Percentiles rank a stretch among this genome's conserved stretches.
Evolutionary conservation across 2,113 vertebrate species (phyloP).

Genomic region (Mola mola): DNA sequence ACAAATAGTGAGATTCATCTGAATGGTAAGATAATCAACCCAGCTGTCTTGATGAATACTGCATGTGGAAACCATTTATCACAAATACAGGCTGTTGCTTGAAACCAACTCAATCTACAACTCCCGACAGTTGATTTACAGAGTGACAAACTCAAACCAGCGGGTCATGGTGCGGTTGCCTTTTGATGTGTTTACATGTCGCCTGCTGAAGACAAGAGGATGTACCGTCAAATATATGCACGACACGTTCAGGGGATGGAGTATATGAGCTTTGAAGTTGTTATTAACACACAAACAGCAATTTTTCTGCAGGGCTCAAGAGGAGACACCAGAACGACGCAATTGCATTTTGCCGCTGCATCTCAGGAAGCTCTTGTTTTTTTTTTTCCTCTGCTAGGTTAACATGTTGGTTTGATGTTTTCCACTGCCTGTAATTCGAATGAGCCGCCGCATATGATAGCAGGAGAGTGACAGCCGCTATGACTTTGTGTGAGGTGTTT

Average conservation of each 20-base stretch:
- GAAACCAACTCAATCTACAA: slow-evolving; percentile 49
- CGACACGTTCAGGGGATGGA: slow-evolving; percentile 44
- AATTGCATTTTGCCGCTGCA: slow-evolving; percentile 14
- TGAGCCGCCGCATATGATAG: slow-evolving; percentile 43
- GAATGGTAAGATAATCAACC: slow-evolving; percentile 10
- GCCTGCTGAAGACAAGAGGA: slow-evolving; percentile 50
- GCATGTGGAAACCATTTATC: slow-evolving; percentile 39
- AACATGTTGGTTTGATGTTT: slow-evolving; percentile 61
- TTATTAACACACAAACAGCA: slow-evolving; percentile 70
- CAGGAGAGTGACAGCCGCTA: slow-evolving; percentile 9
- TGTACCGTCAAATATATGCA: slow-evolving; percentile 60
- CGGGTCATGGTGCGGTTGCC: slow-evolving; percentile 30
- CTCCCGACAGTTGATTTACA: slow-evolving; percentile 19
- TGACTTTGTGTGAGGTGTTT: slow-evolving; percentile 31
- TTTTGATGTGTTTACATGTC: slow-evolving; percentile 54
- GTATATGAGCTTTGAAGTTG: slow-evolving; percentile 64
- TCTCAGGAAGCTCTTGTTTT: slow-evolving; percentile 30
- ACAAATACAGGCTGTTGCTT: background rate
- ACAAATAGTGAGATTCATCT: slow-evolving; percentile 35
- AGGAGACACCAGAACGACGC: slow-evolving; percentile 57
- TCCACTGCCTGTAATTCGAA: slow-evolving; percentile 37
- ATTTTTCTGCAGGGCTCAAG: slow-evolving; percentile 68
- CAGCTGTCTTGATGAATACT: slow-evolving; percentile 31
- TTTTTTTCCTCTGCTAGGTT: slow-evolving; percentile 52
- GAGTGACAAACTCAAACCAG: slow-evolving; percentile 30